phyloP scores from a whole-genome alignment of 2,888 invertebrate species.

The Epinotia brunnichana region DNA sequence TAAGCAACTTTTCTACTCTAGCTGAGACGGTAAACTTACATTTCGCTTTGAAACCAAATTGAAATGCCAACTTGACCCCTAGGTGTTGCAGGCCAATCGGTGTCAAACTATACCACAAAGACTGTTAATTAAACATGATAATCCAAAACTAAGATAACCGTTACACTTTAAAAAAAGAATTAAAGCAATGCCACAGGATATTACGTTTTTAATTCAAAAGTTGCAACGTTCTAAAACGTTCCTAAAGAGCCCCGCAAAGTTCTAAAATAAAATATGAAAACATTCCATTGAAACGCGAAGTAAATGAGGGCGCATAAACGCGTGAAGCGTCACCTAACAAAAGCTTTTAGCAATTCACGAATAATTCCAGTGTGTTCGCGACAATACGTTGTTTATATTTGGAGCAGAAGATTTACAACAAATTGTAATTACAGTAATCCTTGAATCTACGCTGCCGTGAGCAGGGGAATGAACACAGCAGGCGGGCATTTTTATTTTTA shows the following conservation, averaged over 20 bases:
- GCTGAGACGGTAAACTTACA: too few relatives aligned
- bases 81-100: too few relatives aligned
- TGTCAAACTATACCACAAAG: too few relatives aligned
- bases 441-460: conserved; percentile 29
- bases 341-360: conserved; percentile 43
- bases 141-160: too few relatives aligned
- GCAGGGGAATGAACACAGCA: conserved; percentile 21
- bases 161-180: too few relatives aligned
- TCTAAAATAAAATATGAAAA: conserved; percentile 36
- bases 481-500: conserved; percentile 14
- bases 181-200: not conserved
- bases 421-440: conserved; percentile 59
- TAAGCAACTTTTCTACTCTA: too few relatives aligned
- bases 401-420: conserved; percentile 63
- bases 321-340: conserved; percentile 38
- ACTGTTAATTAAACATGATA: too few relatives aligned
- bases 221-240: conserved; percentile 4
- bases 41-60: too few relatives aligned
- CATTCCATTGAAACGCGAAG: conserved; percentile 24
- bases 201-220: not conserved
- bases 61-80: too few relatives aligned
- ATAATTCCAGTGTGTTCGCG: conserved; percentile 36
- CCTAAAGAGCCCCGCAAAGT: conserved; percentile 1
- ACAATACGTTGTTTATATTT: conserved; percentile 48
- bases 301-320: conserved; percentile 30